Evolutionary conservation across 2,113 vertebrate species (phyloP), one percentile per base, ranked within the genome.

Genomic region (Paralichthys olivaceus): DNA sequence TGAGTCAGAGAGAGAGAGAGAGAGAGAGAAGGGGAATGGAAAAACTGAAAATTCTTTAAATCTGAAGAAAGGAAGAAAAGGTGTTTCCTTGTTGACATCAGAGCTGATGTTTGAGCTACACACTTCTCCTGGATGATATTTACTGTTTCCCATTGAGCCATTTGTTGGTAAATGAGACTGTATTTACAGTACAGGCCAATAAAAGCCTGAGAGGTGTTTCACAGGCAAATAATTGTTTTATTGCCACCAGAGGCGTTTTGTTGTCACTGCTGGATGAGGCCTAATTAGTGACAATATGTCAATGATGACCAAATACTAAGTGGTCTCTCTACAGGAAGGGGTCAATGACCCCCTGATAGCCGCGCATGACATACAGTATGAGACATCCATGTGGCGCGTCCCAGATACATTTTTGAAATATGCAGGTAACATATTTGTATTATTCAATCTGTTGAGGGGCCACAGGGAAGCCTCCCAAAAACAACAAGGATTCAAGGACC

Each of bases 161-260:
- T 79, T 81, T 91, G 83, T 71, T 76, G 77, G 51, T 77, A 62
- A 75, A 77, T 62, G 64, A 76, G 72, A 70, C 22, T 56, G 72
- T 90, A 77, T 90, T 91, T 87, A 90, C 78, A 87, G 84, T 84
- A 32, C 23, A 22, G 75, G 74, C 64, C 80, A 80, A 91, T 89
- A 84, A 89, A 89, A 68, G 68, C 28, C 71, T 69, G 37, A 69
- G 72, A 81, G 83, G 86, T 80, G 83, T 74, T 88, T 79, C 71
- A 83, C 29, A 2, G 54, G 56, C 76, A 84, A 79, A 85, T 93
- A 84, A 91, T 90, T 71, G 72, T 69, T 94, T 94, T 91, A 94
- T 86, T 72, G 69, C 84, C 81, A 81, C 83, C 70, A 75, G 69
- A 80, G 86, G 82, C 65, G 80, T 88, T 84, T 25, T 84, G 87